A percentile compares a stretch with the other conserved stretches of the same genome.
These are phyloP conservation scores for Oscheius sp. DNA, from an alignment of 2,888 invertebrate species.

Conservation along the genomic window DNA sequence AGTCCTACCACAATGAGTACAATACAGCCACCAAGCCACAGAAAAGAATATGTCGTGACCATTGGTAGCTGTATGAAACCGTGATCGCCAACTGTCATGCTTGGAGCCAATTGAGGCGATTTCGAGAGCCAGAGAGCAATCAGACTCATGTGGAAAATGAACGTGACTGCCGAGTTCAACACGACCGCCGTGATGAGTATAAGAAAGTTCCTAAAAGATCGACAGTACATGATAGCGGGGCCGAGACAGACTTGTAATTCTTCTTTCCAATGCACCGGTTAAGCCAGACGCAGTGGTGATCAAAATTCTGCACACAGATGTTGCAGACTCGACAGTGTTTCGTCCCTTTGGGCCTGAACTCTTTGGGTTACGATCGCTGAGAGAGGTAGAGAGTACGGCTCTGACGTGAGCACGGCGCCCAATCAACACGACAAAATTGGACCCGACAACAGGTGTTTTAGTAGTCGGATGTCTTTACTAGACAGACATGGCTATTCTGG, in stretches of 20 bases:
- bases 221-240: neutral
- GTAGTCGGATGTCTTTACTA: too few relatives aligned
- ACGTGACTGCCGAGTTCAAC: neutral
- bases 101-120: neutral
- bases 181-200: neutral
- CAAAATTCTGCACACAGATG: slow-evolving; percentile 24
- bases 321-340: slow-evolving; percentile 38
- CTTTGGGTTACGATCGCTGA: too few relatives aligned
- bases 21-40: neutral
- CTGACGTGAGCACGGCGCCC: too few relatives aligned
- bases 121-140: slow-evolving; percentile 16
- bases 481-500: too few relatives aligned
- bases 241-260: slow-evolving; percentile 7
- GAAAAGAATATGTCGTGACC: neutral
- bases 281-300: slow-evolving; percentile 32
- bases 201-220: slow-evolving; percentile 4
- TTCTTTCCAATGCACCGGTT: slow-evolving; percentile 14
- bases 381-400: too few relatives aligned
- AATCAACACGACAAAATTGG: too few relatives aligned
- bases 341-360: slow-evolving; percentile 31
- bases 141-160: neutral
- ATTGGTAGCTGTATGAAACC: slow-evolving; percentile 4
- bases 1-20: neutral
- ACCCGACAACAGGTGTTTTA: too few relatives aligned
- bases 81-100: neutral